Base-by-base conservation (phyloP, 2,113 vertebrate species). In the Tyrannus savana region DNA sequence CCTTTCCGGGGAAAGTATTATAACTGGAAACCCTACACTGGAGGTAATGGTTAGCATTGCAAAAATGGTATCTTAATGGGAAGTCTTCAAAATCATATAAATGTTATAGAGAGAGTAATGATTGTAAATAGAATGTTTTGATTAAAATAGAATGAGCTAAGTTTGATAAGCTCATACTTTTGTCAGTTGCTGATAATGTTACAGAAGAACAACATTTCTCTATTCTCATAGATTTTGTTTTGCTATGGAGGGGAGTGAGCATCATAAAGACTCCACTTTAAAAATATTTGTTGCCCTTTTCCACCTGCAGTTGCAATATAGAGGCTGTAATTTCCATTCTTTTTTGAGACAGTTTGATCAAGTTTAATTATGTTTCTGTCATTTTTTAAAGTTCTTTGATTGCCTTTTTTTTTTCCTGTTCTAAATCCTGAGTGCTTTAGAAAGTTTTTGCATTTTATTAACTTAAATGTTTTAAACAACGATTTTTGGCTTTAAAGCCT, bases 1-100 rank as follows among this genome's bases (percentile, higher is more conserved):
- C 98, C 99, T 97, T 99, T 99, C 95, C 99, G 99, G 56, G 99
- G 99, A 96, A 99, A 99, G 91, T 99, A 99, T 97, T 99, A 99
- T 98, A 99, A 99, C 98, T 99, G 99, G 99, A 99, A 99, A 96
- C 99, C 99, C 91, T 99, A 99, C 98, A 99, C 99, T 96, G 99
- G 99, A 98, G 99, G 99, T 99, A 98, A 97, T 68, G 89, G 80
- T 97, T 97, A 94, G 75, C 37, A 78, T 84, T 53, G 81, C 69
- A 92, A 87, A 95, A 81, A 44, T 74, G 53, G 84, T 91, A 71
- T 71, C 8, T 5, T 80, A 53, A 53, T 31, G 59, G 91, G 50
- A 93, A 74, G 72, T 66, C 52, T 95, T 95, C 39, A 56, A 86
- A 95, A 87, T 84, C 42, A 62, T 63, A 4, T 21, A 75, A 37